Conservation (phyloP, 2,113 vertebrate genomes). For the Scytalopus superciliaris region DNA sequence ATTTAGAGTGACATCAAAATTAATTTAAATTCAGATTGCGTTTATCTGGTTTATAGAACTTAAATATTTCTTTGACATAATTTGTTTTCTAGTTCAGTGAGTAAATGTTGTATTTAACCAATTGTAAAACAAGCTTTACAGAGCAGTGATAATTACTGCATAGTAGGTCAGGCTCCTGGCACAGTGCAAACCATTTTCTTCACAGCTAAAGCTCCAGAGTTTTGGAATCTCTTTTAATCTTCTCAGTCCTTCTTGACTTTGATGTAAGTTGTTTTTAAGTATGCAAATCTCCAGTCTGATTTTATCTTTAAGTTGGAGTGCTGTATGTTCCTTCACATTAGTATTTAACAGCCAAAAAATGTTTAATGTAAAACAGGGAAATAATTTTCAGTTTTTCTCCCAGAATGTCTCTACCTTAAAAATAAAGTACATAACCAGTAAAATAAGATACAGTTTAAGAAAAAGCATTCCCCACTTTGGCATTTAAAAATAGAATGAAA, state of each 20-base stretch:
- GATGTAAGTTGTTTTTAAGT: neutral
- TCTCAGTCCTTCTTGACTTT: constrained; percentile 22
- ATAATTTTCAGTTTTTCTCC: neutral
- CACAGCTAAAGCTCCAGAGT: neutral
- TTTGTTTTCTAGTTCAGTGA: constrained; percentile 41
- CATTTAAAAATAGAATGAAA: neutral
- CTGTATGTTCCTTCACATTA: neutral
- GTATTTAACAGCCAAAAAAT: neutral
- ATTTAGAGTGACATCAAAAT: neutral
- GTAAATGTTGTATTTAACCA: neutral
- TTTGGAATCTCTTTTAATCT: constrained; percentile 28
- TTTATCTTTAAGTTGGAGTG: neutral
- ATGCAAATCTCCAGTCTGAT: neutral
- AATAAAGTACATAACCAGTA: neutral
- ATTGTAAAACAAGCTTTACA: constrained; percentile 37
- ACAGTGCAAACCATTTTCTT: neutral
- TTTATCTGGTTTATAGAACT: constrained; percentile 13
- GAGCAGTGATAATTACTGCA: neutral
- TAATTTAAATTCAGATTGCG: constrained; percentile 16
- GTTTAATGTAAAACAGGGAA: neutral
- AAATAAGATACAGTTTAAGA: neutral
- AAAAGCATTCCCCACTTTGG: neutral
- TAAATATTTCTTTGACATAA: constrained; percentile 10
- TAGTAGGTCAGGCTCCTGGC: neutral
- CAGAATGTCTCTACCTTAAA: neutral